phyloP scores from a whole-genome alignment of 1,140 invertebrate genomes.

The Megathymus violae region DNA sequence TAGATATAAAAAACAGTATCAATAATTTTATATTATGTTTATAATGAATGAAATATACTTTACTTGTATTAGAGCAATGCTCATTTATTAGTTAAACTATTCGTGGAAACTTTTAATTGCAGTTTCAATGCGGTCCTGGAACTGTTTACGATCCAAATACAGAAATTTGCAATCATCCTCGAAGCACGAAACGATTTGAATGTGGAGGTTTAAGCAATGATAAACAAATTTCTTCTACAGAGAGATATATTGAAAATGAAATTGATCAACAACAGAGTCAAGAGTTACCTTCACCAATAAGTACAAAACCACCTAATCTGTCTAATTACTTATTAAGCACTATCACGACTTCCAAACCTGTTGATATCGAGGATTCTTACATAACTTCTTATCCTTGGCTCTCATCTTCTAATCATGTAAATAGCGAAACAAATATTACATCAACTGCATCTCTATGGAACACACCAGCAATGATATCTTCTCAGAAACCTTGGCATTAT shows the following conservation, averaged over 20 bases:
- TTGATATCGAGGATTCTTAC: conserved; percentile 16
- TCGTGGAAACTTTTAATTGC: conserved; percentile 78
- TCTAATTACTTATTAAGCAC: background rate
- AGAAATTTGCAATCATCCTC: conserved; percentile 88
- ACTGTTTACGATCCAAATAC: conserved; percentile 88
- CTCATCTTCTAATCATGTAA: conserved; percentile 12
- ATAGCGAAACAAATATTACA: background rate
- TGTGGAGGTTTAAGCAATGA: conserved; percentile 67
- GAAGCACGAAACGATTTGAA: conserved; percentile 84
- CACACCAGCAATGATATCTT: background rate
- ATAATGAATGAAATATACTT: no score
- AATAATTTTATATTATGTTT: no score
- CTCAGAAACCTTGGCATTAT: conserved; percentile 11
- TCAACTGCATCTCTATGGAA: conserved; percentile 4
- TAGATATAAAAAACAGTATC: no score
- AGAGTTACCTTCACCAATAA: conserved; percentile 68
- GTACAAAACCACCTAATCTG: conserved; percentile 36
- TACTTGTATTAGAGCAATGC: no score
- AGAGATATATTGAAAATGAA: conserved; percentile 58
- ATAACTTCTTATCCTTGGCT: conserved; percentile 28
- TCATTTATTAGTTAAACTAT: no score
- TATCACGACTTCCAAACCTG: conserved; percentile 15
- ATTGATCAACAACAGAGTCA: conserved; percentile 45
- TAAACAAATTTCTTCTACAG: conserved; percentile 21
- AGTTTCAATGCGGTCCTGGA: conserved; percentile 88